A percentile compares a stretch with the other conserved stretches of the same genome.
phyloP scores from a whole-genome alignment of 2,888 invertebrate genomes.

The Anticlea derivata region DNA sequence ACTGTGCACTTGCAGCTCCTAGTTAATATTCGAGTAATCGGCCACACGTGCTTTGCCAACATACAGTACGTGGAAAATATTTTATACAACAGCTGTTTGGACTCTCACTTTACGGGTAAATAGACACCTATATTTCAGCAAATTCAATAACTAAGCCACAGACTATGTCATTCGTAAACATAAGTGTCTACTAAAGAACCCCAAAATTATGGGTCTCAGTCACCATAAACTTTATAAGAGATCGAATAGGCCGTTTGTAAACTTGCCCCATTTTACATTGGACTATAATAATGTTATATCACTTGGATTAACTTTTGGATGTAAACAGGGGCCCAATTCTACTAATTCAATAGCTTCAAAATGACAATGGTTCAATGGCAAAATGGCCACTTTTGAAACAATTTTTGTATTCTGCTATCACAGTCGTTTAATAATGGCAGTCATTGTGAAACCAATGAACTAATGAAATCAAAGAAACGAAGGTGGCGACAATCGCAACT shows the following conservation, averaged over 20 bases:
- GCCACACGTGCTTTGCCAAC: conserved; percentile 13
- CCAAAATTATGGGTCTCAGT: conserved; percentile 4
- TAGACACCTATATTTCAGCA: no score
- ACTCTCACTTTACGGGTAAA: neutral
- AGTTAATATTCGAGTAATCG: conserved; percentile 19
- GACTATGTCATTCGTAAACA: neutral
- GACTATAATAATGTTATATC: neutral
- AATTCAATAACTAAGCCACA: neutral
- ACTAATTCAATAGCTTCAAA: no score
- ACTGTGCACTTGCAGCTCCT: conserved; percentile 7
- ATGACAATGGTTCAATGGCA: no score
- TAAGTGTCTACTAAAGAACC: neutral
- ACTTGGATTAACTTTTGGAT: neutral
- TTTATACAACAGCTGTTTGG: neutral
- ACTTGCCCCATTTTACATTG: conserved; percentile 11
- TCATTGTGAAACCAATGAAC: no score
- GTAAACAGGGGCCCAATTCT: no score
- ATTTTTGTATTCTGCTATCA: no score
- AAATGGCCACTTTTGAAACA: no score
- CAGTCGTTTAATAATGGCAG: no score
- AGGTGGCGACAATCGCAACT: no score
- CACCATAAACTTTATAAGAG: conserved; percentile 15
- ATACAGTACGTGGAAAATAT: neutral
- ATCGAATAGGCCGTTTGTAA: conserved; percentile 4
- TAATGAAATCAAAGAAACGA: no score